Percentiles rank a stretch among this genome's conserved stretches.
These are phyloP conservation scores for Uropsilus gracilis DNA, from an alignment of 2,113 vertebrate genomes.

Conservation along the genomic window DNA sequence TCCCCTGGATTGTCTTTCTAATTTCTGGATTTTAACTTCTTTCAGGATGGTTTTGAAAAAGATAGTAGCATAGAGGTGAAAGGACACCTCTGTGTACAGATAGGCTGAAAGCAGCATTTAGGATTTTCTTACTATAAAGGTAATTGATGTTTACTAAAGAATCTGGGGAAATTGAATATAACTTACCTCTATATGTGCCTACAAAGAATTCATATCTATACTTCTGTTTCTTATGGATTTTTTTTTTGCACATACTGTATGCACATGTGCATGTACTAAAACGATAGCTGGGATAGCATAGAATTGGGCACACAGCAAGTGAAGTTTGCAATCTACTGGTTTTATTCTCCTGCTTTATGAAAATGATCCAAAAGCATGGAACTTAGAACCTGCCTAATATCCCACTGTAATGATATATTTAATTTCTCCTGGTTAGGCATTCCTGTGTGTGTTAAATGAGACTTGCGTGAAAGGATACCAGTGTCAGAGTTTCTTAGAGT, in stretches of 20 bases:
- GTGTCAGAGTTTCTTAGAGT: background rate
- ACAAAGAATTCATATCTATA: background rate
- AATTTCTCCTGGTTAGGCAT: background rate
- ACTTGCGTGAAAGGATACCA: background rate
- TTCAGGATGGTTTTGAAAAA: background rate
- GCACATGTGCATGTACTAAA: background rate
- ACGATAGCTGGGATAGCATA: background rate
- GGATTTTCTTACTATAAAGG: background rate
- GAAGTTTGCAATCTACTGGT: background rate
- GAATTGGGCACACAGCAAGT: background rate
- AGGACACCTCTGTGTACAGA: background rate
- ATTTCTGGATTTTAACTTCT: background rate
- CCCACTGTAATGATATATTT: background rate
- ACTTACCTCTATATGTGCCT: background rate
- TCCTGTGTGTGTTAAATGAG: background rate
- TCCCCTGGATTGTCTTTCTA: background rate
- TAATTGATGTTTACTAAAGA: background rate
- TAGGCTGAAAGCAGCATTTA: background rate
- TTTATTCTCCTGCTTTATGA: constrained; percentile 7
- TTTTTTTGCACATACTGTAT: background rate
- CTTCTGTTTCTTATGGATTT: background rate
- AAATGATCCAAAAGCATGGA: background rate
- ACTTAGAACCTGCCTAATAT: background rate
- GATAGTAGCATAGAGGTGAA: background rate
- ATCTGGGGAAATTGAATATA: background rate